These are phyloP conservation scores for Strix uralensis DNA, from an alignment of 2,113 vertebrate genomes.

Conservation along the genomic window DNA sequence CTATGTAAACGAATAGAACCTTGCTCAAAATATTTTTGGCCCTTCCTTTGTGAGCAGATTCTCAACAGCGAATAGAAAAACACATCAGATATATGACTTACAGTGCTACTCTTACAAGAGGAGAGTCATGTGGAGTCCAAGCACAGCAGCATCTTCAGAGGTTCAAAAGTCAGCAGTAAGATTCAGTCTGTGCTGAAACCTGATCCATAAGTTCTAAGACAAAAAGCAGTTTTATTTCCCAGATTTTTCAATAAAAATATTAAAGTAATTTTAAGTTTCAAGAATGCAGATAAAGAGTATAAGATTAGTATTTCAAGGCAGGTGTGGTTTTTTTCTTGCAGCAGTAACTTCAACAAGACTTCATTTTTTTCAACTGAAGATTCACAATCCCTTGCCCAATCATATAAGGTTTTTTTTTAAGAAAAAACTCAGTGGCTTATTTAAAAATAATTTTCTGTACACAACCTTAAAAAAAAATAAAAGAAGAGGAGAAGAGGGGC, in stretches of 20 bases:
- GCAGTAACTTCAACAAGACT: neutral
- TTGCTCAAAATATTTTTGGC: neutral
- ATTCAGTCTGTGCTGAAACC: neutral
- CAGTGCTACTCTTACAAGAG: neutral
- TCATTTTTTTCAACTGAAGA: neutral
- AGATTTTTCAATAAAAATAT: neutral
- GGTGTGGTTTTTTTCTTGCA: neutral
- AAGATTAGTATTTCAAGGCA: neutral
- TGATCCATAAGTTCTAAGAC: neutral
- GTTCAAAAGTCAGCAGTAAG: neutral
- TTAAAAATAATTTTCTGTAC: neutral
- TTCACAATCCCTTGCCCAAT: neutral
- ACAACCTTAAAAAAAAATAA: neutral
- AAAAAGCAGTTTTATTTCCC: neutral
- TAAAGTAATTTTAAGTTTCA: neutral
- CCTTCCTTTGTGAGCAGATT: neutral
- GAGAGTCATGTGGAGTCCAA: neutral
- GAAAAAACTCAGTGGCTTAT: neutral
- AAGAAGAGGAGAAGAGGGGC: neutral
- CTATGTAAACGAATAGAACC: slow-evolving; percentile 1
- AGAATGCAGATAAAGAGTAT: neutral
- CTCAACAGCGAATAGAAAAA: neutral
- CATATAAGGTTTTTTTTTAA: neutral
- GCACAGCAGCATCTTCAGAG: neutral
- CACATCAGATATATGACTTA: neutral